Base-by-base conservation (phyloP, 2,888 invertebrate genomes). In the Pristionchus entomophagus region DNA sequence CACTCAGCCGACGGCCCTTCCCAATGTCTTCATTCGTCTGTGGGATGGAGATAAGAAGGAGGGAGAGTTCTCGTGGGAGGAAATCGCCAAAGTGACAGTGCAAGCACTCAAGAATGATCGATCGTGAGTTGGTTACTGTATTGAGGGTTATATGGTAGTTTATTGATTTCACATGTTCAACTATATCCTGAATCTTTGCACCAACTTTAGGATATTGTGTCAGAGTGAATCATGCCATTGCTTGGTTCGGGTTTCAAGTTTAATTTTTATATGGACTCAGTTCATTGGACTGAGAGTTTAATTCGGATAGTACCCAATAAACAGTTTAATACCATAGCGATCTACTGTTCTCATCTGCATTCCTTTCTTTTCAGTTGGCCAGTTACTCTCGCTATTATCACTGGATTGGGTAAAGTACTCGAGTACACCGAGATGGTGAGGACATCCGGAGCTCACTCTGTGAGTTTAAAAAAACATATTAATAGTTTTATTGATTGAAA, bases 361-460 rank as follows among this genome's bases (percentile, higher is more conserved):
- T 35, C 6, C 59, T n/a, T 26, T 29, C 56, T n/a, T 26, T 88
- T 85, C 86, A 87, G 87, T 35, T 88, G 88, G 87, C 85, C 88
- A 10, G 88, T 88, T 35, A 49, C 84, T 32, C 78, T 84, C 4
- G 73, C 83, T 41, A 86, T 86, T 35, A 85, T 90, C 17, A 85
- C 88, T 26, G 87, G 85, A 38, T 49, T 90, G 17, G 88, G 88
- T 26, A 86, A 86, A 4, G 80, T 88, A 5, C 87, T 90, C 26
- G 90, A 90, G 69, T 86, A 86, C 65, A 87, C 87, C 51, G 78
- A 81, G 14, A 84, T 89, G 81, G 88, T 90, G 3, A 56, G 83
- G 53, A 87, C 89, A 2, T 87, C 90, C 1, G 88, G 86, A 41
- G 80, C 51, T 22, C 29, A 82, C 6, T 73, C 53, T 22, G 87